Evolutionary conservation across 2,113 vertebrate species (phyloP).

Genomic region (Urocynchramus pylzowi): DNA sequence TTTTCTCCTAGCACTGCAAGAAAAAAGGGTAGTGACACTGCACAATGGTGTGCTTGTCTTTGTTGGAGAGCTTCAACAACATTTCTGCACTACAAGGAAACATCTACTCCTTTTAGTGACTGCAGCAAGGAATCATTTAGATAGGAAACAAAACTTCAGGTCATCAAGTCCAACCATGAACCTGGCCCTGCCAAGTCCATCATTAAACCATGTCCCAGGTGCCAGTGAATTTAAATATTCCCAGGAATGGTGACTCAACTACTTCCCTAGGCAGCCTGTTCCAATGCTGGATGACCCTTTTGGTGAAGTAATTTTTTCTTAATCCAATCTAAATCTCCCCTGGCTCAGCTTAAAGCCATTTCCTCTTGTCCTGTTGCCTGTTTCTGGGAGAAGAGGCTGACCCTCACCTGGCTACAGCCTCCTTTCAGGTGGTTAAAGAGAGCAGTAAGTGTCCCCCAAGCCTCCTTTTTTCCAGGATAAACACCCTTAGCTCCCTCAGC

Average conservation of each 20-base stretch:
- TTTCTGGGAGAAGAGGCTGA: neutral
- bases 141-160: neutral
- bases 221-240: neutral
- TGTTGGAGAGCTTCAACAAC: neutral
- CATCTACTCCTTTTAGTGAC: neutral
- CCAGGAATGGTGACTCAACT: neutral
- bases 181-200: neutral
- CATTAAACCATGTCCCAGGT: neutral
- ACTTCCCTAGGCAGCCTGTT: neutral
- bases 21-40: neutral
- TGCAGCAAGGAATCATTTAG: neutral
- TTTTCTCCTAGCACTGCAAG: neutral
- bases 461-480: neutral
- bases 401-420: accelerated
- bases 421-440: neutral
- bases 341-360: accelerated
- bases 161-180: neutral
- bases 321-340: neutral
- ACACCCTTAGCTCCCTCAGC: neutral
- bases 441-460: accelerated
- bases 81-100: neutral
- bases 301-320: neutral
- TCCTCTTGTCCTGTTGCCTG: neutral
- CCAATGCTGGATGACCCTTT: neutral
- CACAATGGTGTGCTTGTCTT: neutral